phyloP scores from a whole-genome alignment of 2,888 invertebrate species.

The Pristionchus maxplancki region DNA sequence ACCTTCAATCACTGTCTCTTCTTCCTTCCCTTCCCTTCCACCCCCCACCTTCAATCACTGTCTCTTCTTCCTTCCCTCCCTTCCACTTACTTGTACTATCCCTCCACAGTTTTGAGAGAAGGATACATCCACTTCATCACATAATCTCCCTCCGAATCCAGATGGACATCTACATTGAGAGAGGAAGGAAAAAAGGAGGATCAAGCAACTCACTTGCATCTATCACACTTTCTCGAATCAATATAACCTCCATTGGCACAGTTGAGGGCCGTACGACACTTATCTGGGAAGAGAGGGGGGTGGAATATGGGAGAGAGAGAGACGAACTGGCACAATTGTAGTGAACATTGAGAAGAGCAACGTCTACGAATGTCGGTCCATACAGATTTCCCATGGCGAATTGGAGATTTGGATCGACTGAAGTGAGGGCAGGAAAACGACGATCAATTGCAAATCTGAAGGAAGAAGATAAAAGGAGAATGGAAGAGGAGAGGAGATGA shows the following conservation, averaged over 20 bases:
- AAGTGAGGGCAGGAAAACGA: conserved; percentile 59
- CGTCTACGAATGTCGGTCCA: conserved; percentile 65
- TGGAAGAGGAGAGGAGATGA: conserved; percentile 16
- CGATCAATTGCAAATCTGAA: conserved; percentile 60
- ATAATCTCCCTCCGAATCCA: conserved; percentile 62
- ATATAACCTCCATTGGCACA: conserved; percentile 66
- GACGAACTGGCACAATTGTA: conserved; percentile 58
- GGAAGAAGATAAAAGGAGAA: not conserved
- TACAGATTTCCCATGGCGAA: conserved; percentile 67
- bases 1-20: not conserved
- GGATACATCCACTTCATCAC: conserved; percentile 60
- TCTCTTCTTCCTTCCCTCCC: too few relatives aligned
- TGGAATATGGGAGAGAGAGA: too few relatives aligned
- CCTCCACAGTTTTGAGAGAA: conserved; percentile 65
- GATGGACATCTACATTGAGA: conserved; percentile 58
- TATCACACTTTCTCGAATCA: conserved; percentile 60
- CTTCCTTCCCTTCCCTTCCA: not conserved
- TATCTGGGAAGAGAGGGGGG: too few relatives aligned
- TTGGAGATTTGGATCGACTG: conserved; percentile 63
- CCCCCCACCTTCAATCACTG: conserved; percentile 44
- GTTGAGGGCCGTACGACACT: conserved; percentile 45
- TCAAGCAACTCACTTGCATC: conserved; percentile 58
- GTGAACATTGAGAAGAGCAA: conserved; percentile 62
- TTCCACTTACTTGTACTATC: conserved; percentile 53
- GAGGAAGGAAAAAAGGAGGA: not conserved